Conservation (phyloP, 2,797 vertebrate species). For the Heterohyrax brucei region DNA sequence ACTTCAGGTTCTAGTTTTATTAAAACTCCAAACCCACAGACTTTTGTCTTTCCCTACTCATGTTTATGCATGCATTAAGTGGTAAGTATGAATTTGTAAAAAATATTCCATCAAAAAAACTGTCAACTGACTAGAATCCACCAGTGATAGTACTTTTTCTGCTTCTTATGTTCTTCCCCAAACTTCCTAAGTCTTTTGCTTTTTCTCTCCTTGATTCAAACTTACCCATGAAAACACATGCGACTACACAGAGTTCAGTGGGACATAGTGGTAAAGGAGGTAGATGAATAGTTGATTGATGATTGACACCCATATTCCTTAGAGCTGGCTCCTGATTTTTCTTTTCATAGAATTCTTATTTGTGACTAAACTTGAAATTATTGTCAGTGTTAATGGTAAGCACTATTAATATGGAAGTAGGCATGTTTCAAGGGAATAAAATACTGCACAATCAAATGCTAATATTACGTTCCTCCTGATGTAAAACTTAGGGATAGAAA, state of each 20-base stretch:
- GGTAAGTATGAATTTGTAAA: not conserved
- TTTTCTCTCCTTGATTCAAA: not conserved
- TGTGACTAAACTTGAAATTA: too few species aligned
- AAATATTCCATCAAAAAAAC: not conserved
- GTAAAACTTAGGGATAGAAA: not conserved
- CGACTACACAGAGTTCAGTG: too few species aligned
- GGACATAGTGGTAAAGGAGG: too few species aligned
- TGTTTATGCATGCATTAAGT: fast-evolving
- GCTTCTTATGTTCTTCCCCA: not conserved
- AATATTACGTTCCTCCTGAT: not conserved
- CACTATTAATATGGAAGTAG: too few species aligned
- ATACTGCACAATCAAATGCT: too few species aligned
- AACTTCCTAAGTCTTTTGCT: not conserved
- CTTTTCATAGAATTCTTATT: too few species aligned
- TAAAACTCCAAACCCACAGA: fast-evolving
- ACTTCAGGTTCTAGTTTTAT: not conserved
- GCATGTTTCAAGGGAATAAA: too few species aligned
- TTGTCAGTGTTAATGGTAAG: too few species aligned
- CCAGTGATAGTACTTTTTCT: not conserved
- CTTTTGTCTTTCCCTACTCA: fast-evolving
- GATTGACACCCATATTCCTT: too few species aligned
- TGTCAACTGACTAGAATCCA: not conserved
- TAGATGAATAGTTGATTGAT: too few species aligned
- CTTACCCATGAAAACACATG: not conserved
- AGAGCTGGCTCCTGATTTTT: too few species aligned